Conservation (phyloP, 2,888 invertebrate species). For the Agrochola circellaris region DNA sequence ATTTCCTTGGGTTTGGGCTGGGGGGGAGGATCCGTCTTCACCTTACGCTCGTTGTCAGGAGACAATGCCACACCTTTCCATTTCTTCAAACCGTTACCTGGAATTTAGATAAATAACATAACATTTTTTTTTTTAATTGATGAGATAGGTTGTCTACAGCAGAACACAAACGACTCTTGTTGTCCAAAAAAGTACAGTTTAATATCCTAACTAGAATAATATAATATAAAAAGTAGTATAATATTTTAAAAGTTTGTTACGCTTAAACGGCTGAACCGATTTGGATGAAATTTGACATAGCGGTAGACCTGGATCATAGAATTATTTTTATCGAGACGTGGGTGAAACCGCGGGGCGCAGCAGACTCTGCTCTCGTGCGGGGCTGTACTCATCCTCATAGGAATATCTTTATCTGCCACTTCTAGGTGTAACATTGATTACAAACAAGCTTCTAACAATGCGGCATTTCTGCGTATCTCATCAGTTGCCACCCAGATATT, state of each 20-base stretch:
- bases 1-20: constrained; percentile 72
- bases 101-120: constrained; percentile 37
- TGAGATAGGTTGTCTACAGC: background rate
- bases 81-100: constrained; percentile 92
- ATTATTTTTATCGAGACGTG: too few species aligned
- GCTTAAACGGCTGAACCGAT: too few species aligned
- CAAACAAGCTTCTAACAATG: background rate
- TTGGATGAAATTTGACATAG: too few species aligned
- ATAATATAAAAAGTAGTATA: too few species aligned
- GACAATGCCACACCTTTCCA: constrained; percentile 95
- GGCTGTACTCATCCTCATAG: background rate
- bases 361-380: background rate
- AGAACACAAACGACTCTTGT: background rate
- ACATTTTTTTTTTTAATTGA: background rate
- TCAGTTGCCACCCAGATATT: background rate
- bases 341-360: too few species aligned
- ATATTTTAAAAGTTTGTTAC: too few species aligned
- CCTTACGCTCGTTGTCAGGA: constrained; percentile 91
- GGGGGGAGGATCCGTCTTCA: constrained; percentile 74
- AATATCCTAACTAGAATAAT: too few species aligned
- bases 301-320: too few species aligned
- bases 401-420: background rate
- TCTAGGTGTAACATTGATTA: too few species aligned
- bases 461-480: background rate
- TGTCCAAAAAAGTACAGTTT: background rate